phyloP scores from a whole-genome alignment of 2,113 vertebrate species.

The Dasyornis broadbenti region DNA sequence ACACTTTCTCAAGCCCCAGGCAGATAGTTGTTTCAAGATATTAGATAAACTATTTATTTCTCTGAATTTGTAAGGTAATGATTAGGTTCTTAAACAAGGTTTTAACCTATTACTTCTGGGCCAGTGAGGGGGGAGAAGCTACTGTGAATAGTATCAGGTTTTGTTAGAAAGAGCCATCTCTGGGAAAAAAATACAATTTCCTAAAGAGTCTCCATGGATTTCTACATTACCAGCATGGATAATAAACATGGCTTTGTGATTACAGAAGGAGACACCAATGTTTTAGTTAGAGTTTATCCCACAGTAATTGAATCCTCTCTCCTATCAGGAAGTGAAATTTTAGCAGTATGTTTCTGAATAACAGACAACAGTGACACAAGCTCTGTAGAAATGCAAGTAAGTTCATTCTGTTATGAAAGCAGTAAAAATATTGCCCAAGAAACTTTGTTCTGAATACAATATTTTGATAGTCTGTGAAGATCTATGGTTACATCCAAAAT shows the following conservation, averaged over 20 bases:
- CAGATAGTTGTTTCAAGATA: neutral
- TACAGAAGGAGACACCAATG: neutral
- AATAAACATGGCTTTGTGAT: neutral
- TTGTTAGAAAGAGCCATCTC: neutral
- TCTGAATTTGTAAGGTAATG: neutral
- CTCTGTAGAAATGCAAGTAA: neutral
- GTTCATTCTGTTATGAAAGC: neutral
- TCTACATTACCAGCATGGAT: neutral
- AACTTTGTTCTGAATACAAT: neutral
- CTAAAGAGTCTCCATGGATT: neutral
- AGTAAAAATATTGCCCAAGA: neutral
- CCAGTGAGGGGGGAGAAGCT: rapidly evolving
- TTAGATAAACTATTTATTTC: neutral
- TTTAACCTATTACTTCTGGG: neutral
- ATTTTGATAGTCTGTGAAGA: neutral
- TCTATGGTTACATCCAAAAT: neutral
- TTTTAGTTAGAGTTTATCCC: neutral
- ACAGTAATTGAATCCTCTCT: neutral
- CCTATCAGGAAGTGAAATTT: neutral
- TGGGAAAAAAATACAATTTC: neutral
- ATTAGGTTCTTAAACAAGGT: neutral
- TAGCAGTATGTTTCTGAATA: neutral
- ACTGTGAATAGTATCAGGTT: neutral
- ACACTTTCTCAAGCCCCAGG: neutral
- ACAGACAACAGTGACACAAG: neutral